Percentiles rank a stretch among this genome's conserved stretches.
Evolutionary conservation across 1,140 invertebrate genomes (phyloP).

Genomic region (Acyrthosiphon pisum): DNA sequence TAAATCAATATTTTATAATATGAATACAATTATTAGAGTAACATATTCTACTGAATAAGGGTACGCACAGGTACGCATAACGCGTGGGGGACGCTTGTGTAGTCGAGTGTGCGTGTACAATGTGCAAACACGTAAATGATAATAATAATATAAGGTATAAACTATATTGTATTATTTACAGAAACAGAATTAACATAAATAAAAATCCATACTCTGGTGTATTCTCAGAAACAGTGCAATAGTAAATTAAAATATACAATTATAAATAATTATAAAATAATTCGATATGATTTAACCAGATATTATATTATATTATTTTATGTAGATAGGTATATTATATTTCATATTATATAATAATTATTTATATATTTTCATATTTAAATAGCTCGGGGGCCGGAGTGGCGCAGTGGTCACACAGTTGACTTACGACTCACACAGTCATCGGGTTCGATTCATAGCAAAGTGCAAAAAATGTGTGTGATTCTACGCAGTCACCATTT

Average conservation of each 20-base stretch:
- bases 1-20: neutral
- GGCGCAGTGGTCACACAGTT: no score
- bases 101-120: neutral
- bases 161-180: neutral
- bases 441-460: no score
- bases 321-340: neutral
- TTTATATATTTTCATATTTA: neutral
- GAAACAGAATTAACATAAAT: neutral
- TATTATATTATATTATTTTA: neutral
- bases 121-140: neutral
- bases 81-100: no score
- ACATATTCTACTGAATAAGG: neutral
- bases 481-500: no score
- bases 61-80: neutral
- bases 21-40: neutral
- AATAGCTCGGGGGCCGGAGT: no score
- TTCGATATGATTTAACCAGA: neutral
- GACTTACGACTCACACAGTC: no score
- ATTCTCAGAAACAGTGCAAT: neutral
- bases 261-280: neutral
- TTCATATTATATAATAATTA: neutral
- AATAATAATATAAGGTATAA: neutral
- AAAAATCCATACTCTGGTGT: neutral
- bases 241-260: neutral
- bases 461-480: no score